A percentile compares a stretch with the other conserved stretches of the same genome.
Evolutionary conservation across 2,888 invertebrate genomes (phyloP).

Genomic region (Heliothis peltigera): DNA sequence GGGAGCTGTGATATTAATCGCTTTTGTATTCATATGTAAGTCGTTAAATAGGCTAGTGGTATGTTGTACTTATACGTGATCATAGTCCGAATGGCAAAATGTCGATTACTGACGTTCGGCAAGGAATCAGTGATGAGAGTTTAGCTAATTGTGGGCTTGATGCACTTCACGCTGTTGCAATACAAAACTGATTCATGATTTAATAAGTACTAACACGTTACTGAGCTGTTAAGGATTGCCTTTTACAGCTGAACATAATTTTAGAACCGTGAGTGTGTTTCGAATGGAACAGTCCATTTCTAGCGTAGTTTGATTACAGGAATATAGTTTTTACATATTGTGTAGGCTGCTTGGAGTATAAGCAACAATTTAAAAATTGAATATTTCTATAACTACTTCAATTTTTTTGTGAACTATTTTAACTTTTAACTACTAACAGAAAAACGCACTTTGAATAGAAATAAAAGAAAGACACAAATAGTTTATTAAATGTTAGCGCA

Average conservation of each 20-base stretch:
- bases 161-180: slow-evolving; percentile 47
- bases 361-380: not conserved
- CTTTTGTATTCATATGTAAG: slow-evolving; percentile 63
- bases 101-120: slow-evolving; percentile 47
- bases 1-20: slow-evolving; percentile 69
- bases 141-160: slow-evolving; percentile 46
- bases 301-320: slow-evolving; percentile 24
- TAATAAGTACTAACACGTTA: slow-evolving; percentile 59
- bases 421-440: no score
- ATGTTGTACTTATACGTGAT: slow-evolving; percentile 61
- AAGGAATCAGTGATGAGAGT: slow-evolving; percentile 57
- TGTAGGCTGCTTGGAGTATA: slow-evolving; percentile 11
- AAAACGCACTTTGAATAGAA: slow-evolving; percentile 28
- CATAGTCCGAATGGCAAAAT: slow-evolving; percentile 48
- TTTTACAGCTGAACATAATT: slow-evolving; percentile 57
- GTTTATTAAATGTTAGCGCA: slow-evolving; percentile 51
- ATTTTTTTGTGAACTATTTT: no score
- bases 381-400: no score
- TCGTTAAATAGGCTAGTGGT: slow-evolving; percentile 63
- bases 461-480: slow-evolving; percentile 38
- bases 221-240: slow-evolving; percentile 55
- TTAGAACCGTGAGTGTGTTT: slow-evolving; percentile 57
- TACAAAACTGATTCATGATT: slow-evolving; percentile 55
- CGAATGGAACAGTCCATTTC: slow-evolving; percentile 48
- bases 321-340: slow-evolving; percentile 32